Base-by-base conservation (phyloP, 2,113 vertebrate species). In the Emydura subglobosa region DNA sequence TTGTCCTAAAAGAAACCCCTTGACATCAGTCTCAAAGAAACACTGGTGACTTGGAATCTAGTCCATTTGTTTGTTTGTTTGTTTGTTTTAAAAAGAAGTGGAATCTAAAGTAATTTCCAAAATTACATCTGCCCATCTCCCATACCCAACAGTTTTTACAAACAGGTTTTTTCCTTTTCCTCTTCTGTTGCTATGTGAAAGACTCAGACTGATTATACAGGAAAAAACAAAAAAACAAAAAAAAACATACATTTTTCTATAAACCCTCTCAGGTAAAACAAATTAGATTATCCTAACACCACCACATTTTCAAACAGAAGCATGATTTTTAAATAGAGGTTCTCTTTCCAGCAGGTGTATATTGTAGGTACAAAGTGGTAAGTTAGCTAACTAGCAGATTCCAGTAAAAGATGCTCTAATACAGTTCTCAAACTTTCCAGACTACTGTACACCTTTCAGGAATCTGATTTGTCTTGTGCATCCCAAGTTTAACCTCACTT, bases 1-100 rank as follows among this genome's bases (percentile, higher is more conserved):
- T 88, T 96, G 93, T 85, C 94, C 92, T 83, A 61, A 93, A 79
- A 83, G 65, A 61, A 94, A 84, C 5, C 4, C 10, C 49, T 24
- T 25, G 44, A 59, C 14, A 49, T 47, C 21, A 31, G 57, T 49
- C 44, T 79, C 47, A 39, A 85, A 79, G 49, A n/a, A 31, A 10
- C 25, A 22, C 14, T 6, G 19, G 21, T 51, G 81, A 61, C 49
- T n/a, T 25, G 44, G 47, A 85, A 65, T 65, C 76, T 72, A 2
- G 0, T 54, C 47, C 47, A 49, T 34, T 83, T 22, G 54, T 29
- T 57, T 50, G 68, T 42, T 57, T 50, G 68, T 42, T 86, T 61
- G 39, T 39, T 39, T 39, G 3, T 39, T 39, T 76, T 10, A 53
- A 82, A 78, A 61, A 50, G 8, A 61, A 34, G 34, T 74, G 39